Base-by-base conservation (phyloP, 2,797 vertebrate genomes). In the Gambusia yucatana region DNA sequence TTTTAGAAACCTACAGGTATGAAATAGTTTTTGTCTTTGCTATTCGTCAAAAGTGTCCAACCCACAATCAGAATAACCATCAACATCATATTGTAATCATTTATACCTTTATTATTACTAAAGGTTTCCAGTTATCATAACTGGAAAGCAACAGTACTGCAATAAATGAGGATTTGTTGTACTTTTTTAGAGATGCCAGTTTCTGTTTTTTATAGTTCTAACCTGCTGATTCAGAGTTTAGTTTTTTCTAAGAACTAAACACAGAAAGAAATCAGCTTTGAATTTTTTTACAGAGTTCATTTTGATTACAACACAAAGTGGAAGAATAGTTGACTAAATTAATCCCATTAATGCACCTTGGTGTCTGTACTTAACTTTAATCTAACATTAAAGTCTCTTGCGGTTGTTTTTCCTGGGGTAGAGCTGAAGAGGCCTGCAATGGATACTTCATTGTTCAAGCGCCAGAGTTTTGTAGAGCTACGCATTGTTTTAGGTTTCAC, bases 21-120 rank as follows among this genome's bases (percentile, higher is more conserved):
- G 78, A 46, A 82, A 46, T 83, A 6, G 7, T 79, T 84, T 82
- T 22, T 55, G 50, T 57, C n/a, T 28, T 28, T 14, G 55, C 4
- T 4, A 28, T 13, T 57, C 28, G n/a, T 57, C n/a, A 13, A 28
- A 57, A 57, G 13, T 57, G 10, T 28, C 55, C 25, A 28, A 57
- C 25, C 4, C n/a, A 28, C 25, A 28, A 5, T 57, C 55, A 28
- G 55, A 57, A 11, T 57, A 57, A 57, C 55, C 22, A 28, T 57
- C 25, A 14, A 28, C n/a, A 28, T 57, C n/a, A 28, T 28, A 30
- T 30, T 30, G 10, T 28, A 28, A 57, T 57, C 28, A 57, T 28
- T 13, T 57, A 57, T 28, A 57, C 55, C n/a, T 28, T 57, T 13
- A n/a, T 55, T 55, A 28, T 28, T 57, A 28, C n/a, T 28, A 57